Evolutionary conservation across 53 echinoderm and acorn worm genomes (phyloP).

Genomic region (Hippasteria phrygiana): DNA sequence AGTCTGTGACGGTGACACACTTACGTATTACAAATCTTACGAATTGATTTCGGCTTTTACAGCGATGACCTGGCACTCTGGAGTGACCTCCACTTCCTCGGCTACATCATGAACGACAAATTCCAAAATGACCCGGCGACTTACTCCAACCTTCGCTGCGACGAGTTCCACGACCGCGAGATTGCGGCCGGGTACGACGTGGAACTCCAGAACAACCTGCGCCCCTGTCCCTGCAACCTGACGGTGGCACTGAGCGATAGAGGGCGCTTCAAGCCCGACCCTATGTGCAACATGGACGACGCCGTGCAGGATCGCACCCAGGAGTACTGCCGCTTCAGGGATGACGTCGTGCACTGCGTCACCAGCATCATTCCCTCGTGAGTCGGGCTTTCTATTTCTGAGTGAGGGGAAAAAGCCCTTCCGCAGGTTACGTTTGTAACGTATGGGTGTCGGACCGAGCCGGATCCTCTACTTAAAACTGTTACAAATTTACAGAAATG

Average conservation of each 20-base stretch:
- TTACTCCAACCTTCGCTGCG: constrained; percentile 83
- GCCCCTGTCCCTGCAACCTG: constrained; percentile 87
- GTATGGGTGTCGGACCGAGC: too few relatives aligned
- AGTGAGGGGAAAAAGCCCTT: too few relatives aligned
- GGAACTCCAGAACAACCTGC: constrained; percentile 65
- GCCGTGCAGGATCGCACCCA: constrained; percentile 69
- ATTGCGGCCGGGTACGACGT: constrained; percentile 68
- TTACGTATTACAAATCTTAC: too few relatives aligned
- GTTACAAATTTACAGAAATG: too few relatives aligned
- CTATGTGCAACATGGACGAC: constrained; percentile 76
- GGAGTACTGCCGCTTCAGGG: constrained; percentile 78
- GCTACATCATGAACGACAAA: constrained; percentile 88
- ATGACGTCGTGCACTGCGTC: constrained; percentile 81
- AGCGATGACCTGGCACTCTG: constrained; percentile 75
- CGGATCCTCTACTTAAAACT: too few relatives aligned
- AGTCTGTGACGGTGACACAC: too few relatives aligned
- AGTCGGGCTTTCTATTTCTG: neutral
- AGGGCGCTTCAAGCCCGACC: constrained; percentile 78
- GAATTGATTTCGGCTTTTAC: too few relatives aligned
- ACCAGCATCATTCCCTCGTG: constrained; percentile 81
- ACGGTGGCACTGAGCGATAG: constrained; percentile 82
- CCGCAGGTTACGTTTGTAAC: too few relatives aligned
- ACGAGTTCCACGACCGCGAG: constrained; percentile 73
- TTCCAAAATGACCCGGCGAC: constrained; percentile 75
- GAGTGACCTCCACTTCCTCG: constrained; percentile 85